Conservation (phyloP, 2,113 vertebrate genomes). For the Pithys albifrons region DNA sequence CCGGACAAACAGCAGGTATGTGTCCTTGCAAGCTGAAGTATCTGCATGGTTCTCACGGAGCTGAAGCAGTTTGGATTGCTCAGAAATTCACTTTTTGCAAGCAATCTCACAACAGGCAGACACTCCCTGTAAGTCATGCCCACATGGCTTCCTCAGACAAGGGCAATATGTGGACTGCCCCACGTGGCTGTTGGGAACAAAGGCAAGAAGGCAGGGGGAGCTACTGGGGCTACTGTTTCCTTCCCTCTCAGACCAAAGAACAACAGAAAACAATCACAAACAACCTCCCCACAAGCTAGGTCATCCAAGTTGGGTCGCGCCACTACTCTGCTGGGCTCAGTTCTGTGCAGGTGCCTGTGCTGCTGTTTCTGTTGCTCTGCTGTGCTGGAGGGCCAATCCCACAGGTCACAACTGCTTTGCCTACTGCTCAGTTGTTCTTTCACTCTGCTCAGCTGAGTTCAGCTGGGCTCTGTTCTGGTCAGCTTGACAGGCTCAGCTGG, state of each 20-base stretch:
- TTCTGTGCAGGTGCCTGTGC: rapidly evolving
- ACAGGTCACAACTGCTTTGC: not conserved
- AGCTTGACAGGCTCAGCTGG: rapidly evolving
- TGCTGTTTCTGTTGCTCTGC: rapidly evolving
- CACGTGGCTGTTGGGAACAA: not conserved
- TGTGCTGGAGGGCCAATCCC: rapidly evolving
- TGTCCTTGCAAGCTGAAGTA: no score
- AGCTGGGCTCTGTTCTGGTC: not conserved
- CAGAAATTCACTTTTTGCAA: no score
- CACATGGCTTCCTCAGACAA: not conserved
- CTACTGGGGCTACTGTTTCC: not conserved
- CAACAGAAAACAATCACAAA: not conserved
- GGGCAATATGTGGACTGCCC: not conserved
- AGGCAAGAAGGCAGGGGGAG: not conserved
- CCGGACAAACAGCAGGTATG: no score
- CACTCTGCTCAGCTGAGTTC: not conserved
- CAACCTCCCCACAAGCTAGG: not conserved
- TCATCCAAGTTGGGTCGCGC: rapidly evolving
- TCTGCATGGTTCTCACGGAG: no score
- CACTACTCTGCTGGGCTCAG: rapidly evolving
- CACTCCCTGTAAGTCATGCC: not conserved
- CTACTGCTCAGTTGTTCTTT: not conserved
- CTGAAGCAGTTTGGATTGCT: no score
- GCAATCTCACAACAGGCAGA: no score
- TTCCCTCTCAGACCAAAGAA: not conserved